Percentiles rank a stretch among this genome's conserved stretches.
Conservation (phyloP, 2,888 invertebrate genomes). For the Calameuta pallipes region DNA sequence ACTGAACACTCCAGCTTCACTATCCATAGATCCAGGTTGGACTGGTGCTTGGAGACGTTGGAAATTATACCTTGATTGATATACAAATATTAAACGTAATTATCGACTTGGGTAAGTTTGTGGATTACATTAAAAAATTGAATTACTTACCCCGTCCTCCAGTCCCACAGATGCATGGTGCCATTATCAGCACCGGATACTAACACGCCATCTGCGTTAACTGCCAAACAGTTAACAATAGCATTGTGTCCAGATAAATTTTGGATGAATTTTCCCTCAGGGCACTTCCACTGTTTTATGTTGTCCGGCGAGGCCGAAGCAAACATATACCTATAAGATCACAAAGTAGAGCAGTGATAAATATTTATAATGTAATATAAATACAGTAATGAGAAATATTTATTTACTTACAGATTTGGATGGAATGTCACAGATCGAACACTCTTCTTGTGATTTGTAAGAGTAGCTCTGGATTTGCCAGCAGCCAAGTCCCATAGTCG, state of each 20-base stretch:
- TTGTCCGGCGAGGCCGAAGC: conserved; percentile 98
- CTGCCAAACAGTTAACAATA: conserved; percentile 95
- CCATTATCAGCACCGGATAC: conserved; percentile 99
- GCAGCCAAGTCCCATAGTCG: conserved; percentile 98
- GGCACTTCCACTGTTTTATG: conserved; percentile 99
- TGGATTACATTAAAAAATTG: not conserved
- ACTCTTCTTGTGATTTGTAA: conserved; percentile 99
- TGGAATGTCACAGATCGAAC: conserved; percentile 83
- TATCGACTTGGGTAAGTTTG: not conserved
- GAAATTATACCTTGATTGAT: conserved; percentile 82
- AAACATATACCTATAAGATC: conserved; percentile 81
- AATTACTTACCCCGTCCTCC: conserved; percentile 83
- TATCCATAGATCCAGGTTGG: conserved; percentile 99
- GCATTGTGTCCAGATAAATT: conserved; percentile 97
- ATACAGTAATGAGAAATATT: not conserved
- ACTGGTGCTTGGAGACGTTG: conserved; percentile 93
- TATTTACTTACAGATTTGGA: conserved; percentile 72
- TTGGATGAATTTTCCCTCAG: conserved; percentile 96
- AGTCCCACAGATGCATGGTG: conserved; percentile 97
- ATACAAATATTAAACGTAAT: not conserved
- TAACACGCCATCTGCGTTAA: conserved; percentile 94
- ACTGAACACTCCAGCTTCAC: conserved; percentile 97
- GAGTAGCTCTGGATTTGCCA: conserved; percentile 91
- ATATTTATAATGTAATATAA: not conserved
- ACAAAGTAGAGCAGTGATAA: conserved; percentile 22